Evolutionary conservation across 2,113 vertebrate genomes (phyloP), one percentile per base, ranked within the genome.

Genomic region (Cyphomyrus plagiostoma): DNA sequence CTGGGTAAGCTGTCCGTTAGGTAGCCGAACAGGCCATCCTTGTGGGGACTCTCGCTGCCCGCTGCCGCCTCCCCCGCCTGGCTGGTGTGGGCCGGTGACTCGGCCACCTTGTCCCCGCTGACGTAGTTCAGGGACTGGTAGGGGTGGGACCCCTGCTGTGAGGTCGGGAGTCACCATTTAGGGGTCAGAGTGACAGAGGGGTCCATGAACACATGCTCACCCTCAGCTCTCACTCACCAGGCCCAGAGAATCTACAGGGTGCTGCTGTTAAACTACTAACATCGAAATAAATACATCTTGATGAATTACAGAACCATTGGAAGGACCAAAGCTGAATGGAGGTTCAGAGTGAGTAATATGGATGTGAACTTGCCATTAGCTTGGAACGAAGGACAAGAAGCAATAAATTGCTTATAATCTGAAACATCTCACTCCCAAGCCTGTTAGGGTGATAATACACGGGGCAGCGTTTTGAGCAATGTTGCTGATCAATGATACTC

Each of bases 91-190:
- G 98, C 98, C 0, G 98, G 98, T 17, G 98, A 99, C 93, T 99
- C 98, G 0, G 97, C 98, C 49, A 97, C 98, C 7, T 98, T 99
- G 92, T 99, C 98, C 42, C 98, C 98, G 70, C 98, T 99, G 66
- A 98, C 98, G 91, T 99, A 99, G 94, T 98, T 99, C 92, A 99
- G 93, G 19, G 98, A 99, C 89, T 99, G 98, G 94, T 99, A 99
- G 0, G 98, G 98, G 93, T 99, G 98, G 50, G 97, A 96, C 83
- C 98, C 98, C 98, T 99, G 88, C 62, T 23, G 92, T 89, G 42
- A n/a, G 70, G 74, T 84, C 83, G 70, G 21, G 23, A 86, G 48
- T 58, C 21, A 46, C 35, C 42, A 23, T 84, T 39, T 39, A 19
- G 42, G 42, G 77, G 21, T 84, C 11, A 50, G 1, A 23, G 48